Conservation (phyloP, 2,888 invertebrate species). For the Dascillus cervinus region DNA sequence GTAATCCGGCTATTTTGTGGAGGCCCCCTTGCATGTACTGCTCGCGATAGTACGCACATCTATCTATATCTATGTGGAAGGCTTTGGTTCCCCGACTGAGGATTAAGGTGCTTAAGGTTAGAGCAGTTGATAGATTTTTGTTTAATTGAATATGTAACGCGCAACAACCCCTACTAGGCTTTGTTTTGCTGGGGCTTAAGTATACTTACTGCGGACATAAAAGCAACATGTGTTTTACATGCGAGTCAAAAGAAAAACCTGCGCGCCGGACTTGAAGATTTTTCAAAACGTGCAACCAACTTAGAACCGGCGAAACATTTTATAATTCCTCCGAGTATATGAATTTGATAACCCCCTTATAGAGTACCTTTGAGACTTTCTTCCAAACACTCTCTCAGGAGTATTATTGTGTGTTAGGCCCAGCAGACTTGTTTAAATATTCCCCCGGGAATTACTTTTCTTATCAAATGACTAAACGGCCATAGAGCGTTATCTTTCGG, state of each 20-base stretch:
- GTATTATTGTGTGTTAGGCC: constrained; percentile 32
- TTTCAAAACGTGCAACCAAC: too few relatives aligned
- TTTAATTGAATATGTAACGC: constrained; percentile 67
- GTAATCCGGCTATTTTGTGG: constrained; percentile 39
- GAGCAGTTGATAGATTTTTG: constrained; percentile 55
- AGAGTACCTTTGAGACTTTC: constrained; percentile 28
- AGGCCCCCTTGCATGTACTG: constrained; percentile 22
- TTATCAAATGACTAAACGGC: constrained; percentile 31
- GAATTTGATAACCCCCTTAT: constrained; percentile 24
- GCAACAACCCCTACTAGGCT: constrained; percentile 30
- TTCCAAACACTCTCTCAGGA: constrained; percentile 32
- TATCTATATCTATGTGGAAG: constrained; percentile 26
- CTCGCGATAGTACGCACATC: constrained; percentile 23
- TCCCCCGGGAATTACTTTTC: constrained; percentile 38
- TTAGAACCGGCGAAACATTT: constrained; percentile 16
- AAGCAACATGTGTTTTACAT: constrained; percentile 40
- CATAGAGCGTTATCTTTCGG: constrained; percentile 22
- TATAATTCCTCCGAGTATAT: constrained; percentile 34
- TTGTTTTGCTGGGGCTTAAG: constrained; percentile 38
- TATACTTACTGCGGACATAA: constrained; percentile 38
- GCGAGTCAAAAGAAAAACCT: background rate
- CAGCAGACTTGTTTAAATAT: constrained; percentile 40
- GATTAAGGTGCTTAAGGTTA: constrained; percentile 44
- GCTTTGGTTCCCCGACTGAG: constrained; percentile 30
- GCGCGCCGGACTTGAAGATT: background rate